phyloP scores from a whole-genome alignment of 2,113 vertebrate species.

The Oxygymnocypris stewartii region DNA sequence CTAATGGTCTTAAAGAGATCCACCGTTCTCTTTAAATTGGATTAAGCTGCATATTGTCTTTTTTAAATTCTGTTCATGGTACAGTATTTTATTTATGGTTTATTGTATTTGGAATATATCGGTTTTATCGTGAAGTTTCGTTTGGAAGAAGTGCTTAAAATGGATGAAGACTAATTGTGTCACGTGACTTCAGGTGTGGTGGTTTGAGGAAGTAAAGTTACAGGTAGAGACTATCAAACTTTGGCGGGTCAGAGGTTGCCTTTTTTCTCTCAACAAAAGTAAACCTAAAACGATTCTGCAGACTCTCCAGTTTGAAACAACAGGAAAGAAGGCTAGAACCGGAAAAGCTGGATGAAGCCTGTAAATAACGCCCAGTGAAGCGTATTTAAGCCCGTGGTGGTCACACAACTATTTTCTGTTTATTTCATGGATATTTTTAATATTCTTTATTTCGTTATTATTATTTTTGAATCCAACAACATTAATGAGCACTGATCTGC shows the following conservation, averaged over 20 bases:
- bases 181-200: constrained; percentile 67
- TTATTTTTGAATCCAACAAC: too few species aligned
- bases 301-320: neutral
- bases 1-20: neutral
- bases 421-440: neutral
- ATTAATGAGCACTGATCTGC: neutral
- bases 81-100: neutral
- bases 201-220: constrained; percentile 4
- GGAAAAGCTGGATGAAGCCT: constrained; percentile 58
- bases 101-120: neutral
- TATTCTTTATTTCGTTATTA: neutral
- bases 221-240: constrained; percentile 20
- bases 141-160: neutral
- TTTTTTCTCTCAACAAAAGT: neutral
- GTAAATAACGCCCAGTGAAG: constrained; percentile 62
- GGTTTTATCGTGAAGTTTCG: too few species aligned
- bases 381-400: neutral
- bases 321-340: constrained; percentile 64
- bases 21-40: neutral
- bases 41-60: neutral
- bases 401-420: neutral
- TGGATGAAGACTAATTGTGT: constrained; percentile 56
- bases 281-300: neutral
- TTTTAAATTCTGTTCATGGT: neutral
- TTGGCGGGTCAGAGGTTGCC: neutral